Evolutionary conservation across 2,797 vertebrate genomes (phyloP), one percentile per base, ranked within the genome.

Genomic region (Eulemur rubriventer): DNA sequence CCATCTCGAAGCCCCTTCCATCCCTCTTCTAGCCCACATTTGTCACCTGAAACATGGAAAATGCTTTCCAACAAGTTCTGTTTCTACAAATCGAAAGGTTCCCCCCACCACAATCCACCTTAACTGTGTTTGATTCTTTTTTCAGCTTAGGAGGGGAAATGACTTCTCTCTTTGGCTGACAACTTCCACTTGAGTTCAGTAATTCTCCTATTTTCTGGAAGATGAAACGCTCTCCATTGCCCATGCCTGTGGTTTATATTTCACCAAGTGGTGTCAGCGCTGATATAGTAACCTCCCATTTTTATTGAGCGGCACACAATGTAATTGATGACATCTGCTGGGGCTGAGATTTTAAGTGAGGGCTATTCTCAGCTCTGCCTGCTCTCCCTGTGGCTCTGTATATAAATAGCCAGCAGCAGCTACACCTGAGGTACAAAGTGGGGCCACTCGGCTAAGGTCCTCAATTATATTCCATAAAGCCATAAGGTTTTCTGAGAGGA

Each of bases 271-370:
- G 28, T 89, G 88, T 95, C 92, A 73, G 70, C 1, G 6, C 86
- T 89, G 91, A 89, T 85, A 85, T 16, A 90, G 92, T 75, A 88
- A 94, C 79, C 55, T 59, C 76, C 78, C 86, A 10, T 79, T 72
- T 95, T 96, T 94, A 95, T 73, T 96, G 91, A 97, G 96, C 70
- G 28, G 75, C 38, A 12, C 75, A 73, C 81, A 35, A 33, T 30
- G 61, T 92, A 93, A 97, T 79, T 93, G 91, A 96, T 93, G 92
- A 86, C 89, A 91, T 95, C 93, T 93, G 90, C 85, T 88, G 57
- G 79, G 75, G 46, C 89, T 91, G 86, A 78, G 81, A 95, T 94
- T 97, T 83, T 91, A 96, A 94, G 91, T 57, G 55, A 94, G 87
- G 86, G 85, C 88, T 96, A 75, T 80, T 93, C 82, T 95, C 78